These are phyloP conservation scores for Zaprionus ornatus DNA, from an alignment of 1,140 invertebrate species.

Conservation along the genomic window DNA sequence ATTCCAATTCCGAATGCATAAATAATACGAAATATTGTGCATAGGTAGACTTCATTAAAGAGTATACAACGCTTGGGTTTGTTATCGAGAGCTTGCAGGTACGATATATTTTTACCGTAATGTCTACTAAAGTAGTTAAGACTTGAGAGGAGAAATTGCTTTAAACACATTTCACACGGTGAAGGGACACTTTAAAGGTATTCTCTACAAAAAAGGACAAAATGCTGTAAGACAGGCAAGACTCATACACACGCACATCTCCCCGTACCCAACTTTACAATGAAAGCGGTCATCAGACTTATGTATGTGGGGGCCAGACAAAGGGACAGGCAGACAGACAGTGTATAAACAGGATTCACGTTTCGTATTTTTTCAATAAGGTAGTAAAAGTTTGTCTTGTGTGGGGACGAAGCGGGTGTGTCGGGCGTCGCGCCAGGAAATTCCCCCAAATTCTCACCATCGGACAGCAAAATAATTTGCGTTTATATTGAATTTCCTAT, in stretches of 20 bases:
- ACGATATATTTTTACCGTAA: not conserved
- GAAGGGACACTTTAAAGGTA: slow-evolving; percentile 20
- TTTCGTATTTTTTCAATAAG: slow-evolving; percentile 23
- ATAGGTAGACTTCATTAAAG: not conserved
- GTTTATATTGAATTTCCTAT: slow-evolving; percentile 74
- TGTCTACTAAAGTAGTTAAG: not conserved
- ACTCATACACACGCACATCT: not conserved
- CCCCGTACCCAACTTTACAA: not conserved
- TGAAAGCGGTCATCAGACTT: slow-evolving; percentile 47
- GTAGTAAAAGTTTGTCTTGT: slow-evolving; percentile 14
- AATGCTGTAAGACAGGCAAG: slow-evolving; percentile 10
- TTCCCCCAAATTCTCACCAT: slow-evolving; percentile 6
- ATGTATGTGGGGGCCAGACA: slow-evolving; percentile 31
- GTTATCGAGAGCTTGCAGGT: not conserved
- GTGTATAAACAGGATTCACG: slow-evolving; percentile 25
- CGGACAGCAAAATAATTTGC: slow-evolving; percentile 66
- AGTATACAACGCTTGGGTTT: not conserved
- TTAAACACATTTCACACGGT: slow-evolving; percentile 10
- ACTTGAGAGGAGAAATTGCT: not conserved
- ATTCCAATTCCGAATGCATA: slow-evolving; percentile 6
- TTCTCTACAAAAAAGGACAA: slow-evolving; percentile 12
- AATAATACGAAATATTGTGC: not conserved
- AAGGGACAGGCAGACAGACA: slow-evolving; percentile 34
- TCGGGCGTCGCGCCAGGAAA: not conserved
- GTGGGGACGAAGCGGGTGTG: not conserved